Base-by-base conservation (phyloP, 2,113 vertebrate species). In the Ammodytes marinus region DNA sequence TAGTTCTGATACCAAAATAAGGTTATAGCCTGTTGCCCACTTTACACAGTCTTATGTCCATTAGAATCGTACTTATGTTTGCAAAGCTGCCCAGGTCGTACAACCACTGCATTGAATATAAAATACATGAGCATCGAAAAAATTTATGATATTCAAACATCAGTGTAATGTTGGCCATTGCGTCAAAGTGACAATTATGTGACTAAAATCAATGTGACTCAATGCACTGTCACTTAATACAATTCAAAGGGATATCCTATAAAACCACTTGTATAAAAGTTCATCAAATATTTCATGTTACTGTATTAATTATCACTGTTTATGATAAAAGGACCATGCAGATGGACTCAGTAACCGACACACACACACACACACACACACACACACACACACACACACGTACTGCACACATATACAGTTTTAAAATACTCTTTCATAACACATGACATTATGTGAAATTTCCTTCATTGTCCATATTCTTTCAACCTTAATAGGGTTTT, bases 211-310 rank as follows among this genome's bases (percentile, higher is more conserved):
- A 83, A 77, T 69, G 47, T 80, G 69, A 84, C 59, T 80, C 65
- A 74, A 46, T 60, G 52, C 45, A 74, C 58, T 67, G 45, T 59
- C 72, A 68, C 68, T 61, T 67, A 7, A 39, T 42, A 55, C 15
- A 59, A 55, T 46, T 72, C 68, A 74, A 63, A 87, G 53, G 35
- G 11, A 47, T 45, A 70, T 46, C 68, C 72, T 89, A 89, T 77
- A 94, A 91, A 93, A 90, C 59, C 79, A 72, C 59, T 74, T 43
- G 78, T 90, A 88, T 83, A 87, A 90, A 93, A 90, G 66, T 79
- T 84, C 10, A 75, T 58, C 49, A 82, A 83, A 80, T 74, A 50
- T 82, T 67, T 68, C 66, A 78, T 84, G 66, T 85, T 69, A 50
- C 27, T 27, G 27, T 27, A 27, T 27, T 27, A 27, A 27, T 63